Conservation (phyloP, 2,797 vertebrate genomes). For the Helicolenus hilgendorfi region DNA sequence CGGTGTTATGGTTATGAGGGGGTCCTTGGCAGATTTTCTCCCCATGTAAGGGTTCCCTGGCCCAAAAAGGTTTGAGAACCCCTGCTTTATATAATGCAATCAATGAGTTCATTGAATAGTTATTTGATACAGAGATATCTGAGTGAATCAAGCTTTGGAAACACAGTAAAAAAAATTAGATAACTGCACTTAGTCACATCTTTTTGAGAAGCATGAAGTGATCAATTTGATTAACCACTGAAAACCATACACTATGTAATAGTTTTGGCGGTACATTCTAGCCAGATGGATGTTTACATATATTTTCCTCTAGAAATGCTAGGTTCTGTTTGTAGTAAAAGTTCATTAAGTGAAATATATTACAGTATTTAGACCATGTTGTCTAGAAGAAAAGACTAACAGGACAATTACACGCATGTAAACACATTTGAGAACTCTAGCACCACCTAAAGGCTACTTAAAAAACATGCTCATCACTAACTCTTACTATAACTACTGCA, state of each 20-base stretch:
- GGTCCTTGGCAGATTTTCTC: too few relatives aligned
- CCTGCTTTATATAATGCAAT: background rate
- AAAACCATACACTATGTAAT: background rate
- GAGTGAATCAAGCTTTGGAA: background rate
- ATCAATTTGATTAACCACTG: background rate
- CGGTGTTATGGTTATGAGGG: rapidly evolving
- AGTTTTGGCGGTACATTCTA: background rate
- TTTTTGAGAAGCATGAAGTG: background rate
- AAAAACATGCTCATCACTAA: background rate
- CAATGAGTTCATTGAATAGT: background rate
- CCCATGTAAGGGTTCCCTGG: too few relatives aligned
- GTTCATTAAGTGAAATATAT: background rate
- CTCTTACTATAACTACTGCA: background rate
- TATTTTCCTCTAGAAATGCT: background rate
- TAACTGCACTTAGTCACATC: background rate
- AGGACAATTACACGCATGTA: background rate
- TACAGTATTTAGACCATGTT: background rate
- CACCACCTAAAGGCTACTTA: constrained; percentile 1
- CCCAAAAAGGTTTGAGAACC: too few relatives aligned
- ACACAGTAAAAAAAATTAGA: background rate
- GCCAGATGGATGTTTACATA: background rate
- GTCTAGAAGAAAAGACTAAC: background rate
- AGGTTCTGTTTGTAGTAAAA: background rate
- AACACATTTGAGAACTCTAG: background rate
- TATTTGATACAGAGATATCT: background rate